A percentile compares a stretch with the other conserved stretches of the same genome.
Evolutionary conservation across 2,797 vertebrate genomes (phyloP).

Genomic region (Coregonus ussuriensis): DNA sequence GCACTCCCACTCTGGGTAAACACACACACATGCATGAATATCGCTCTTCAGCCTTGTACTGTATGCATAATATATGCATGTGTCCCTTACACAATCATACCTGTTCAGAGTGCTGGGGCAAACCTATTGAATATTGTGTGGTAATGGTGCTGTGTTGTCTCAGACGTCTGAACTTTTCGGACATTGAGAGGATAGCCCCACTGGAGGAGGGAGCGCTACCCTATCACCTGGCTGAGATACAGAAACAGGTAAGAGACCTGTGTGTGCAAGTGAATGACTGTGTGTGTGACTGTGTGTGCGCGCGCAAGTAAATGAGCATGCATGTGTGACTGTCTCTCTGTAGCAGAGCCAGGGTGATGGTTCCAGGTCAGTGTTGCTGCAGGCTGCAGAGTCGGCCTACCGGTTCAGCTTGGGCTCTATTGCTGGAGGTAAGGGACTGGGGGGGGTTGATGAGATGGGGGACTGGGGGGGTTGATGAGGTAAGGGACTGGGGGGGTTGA

Average conservation of each 20-base stretch:
- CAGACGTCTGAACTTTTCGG: conserved; percentile 91
- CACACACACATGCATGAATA: not conserved
- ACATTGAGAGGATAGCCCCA: conserved; percentile 96
- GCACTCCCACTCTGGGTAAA: conserved; percentile 94
- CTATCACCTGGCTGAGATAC: conserved; percentile 89
- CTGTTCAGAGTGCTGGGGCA: not conserved
- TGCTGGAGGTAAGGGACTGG: conserved; percentile 85
- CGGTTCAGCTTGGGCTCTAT: conserved; percentile 94
- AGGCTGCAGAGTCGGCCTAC: conserved; percentile 92
- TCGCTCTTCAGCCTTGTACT: not conserved
- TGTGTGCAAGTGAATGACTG: too few species aligned
- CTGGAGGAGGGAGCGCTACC: conserved; percentile 92
- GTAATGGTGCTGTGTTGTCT: not conserved
- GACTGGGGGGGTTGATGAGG: not conserved
- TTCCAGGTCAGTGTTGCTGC: conserved; percentile 87
- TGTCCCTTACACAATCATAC: too few species aligned
- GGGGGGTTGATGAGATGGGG: too few species aligned
- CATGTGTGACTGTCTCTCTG: not conserved
- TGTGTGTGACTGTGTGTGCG: too few species aligned
- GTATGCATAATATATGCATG: not conserved
- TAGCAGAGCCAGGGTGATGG: conserved; percentile 79
- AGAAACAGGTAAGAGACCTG: conserved; percentile 83
- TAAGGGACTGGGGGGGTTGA: too few species aligned
- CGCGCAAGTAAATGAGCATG: too few species aligned
- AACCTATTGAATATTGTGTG: conserved; percentile 2